Base-by-base conservation (phyloP, 1,140 invertebrate genomes). In the Drosophila saltans region DNA sequence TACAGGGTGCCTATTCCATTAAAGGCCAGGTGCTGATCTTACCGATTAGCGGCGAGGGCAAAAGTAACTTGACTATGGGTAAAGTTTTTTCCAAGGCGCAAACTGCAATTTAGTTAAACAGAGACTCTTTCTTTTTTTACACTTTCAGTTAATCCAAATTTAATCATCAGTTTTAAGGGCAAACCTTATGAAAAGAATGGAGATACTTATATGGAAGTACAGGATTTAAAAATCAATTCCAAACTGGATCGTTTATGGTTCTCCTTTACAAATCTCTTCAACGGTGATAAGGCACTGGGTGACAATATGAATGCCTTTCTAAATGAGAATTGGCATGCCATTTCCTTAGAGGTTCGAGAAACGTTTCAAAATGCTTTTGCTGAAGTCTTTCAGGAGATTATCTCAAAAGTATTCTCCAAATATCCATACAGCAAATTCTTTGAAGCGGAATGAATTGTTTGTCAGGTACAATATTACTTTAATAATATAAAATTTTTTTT, bases 281-380 rank as follows among this genome's bases (percentile, higher is more conserved):
- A 93, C 69, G 93, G 93, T 0, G 91, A 93, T 65, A 90, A 92
- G 66, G 72, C 83, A 0, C 63, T 93, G 45, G 91, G 84, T 1
- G 86, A 92, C 28, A 88, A 72, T 11, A 93, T 94, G 93, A 95
- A 95, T 82, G 76, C 83, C 16, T 94, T 94, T 76, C 74, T 95
- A 8, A 94, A 94, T 82, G 94, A 95, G 40, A 94, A 95, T 70
- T 94, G 94, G 94, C 67, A 92, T 48, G 92, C 93, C 26, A 83
- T 94, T 33, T 92, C 92, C 1, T 72, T 92, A 11, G 94, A 95
- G 72, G 80, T 94, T 1, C 89, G 93, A 45, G 69, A 72, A 1
- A 91, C 94, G 0, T 91, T 94, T 63, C 92, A 93, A 67, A 83
- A 88, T 3, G 93, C 93, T 0, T 90, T 94, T 16, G 79, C 81